Evolutionary conservation across 1,140 invertebrate genomes (phyloP).

Genomic region (Mesaphorura yosii): DNA sequence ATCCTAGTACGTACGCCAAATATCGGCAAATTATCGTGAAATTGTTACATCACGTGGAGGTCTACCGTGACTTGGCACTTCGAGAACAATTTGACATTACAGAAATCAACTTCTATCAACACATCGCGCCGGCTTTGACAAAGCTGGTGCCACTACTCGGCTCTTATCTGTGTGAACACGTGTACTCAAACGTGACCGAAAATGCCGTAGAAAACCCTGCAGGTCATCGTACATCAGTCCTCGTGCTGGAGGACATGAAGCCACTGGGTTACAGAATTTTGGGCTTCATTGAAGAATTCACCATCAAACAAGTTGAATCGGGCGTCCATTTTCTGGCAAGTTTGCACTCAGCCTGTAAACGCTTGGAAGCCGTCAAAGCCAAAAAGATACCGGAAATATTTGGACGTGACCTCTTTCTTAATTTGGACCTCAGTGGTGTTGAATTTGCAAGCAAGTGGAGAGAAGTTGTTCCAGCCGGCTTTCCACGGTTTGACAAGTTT

Average conservation of each 20-base stretch:
- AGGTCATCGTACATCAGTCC: slow-evolving; percentile 5
- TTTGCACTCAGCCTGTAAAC: slow-evolving; percentile 16
- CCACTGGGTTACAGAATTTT: slow-evolving; percentile 10
- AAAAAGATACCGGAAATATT: too few relatives aligned
- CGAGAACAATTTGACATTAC: slow-evolving; percentile 7
- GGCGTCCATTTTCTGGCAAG: slow-evolving; percentile 14
- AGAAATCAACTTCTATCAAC: slow-evolving; percentile 20
- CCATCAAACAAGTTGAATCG: background rate
- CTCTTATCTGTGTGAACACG: slow-evolving; percentile 5
- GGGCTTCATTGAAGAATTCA: background rate
- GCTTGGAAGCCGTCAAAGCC: background rate
- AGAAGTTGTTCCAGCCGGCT: too few relatives aligned
- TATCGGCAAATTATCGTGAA: too few relatives aligned
- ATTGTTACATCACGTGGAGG: too few relatives aligned
- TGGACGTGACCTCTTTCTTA: too few relatives aligned
- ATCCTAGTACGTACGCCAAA: too few relatives aligned
- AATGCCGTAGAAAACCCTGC: background rate
- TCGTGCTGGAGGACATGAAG: slow-evolving; percentile 20
- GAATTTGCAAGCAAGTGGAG: too few relatives aligned
- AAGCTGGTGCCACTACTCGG: background rate
- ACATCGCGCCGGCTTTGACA: background rate
- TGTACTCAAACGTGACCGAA: background rate
- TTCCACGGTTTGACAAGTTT: too few relatives aligned
- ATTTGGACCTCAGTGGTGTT: too few relatives aligned
- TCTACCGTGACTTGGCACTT: background rate